Conservation (phyloP, 92 coral and sea anemone genomes). For the Plumapathes pennacea region DNA sequence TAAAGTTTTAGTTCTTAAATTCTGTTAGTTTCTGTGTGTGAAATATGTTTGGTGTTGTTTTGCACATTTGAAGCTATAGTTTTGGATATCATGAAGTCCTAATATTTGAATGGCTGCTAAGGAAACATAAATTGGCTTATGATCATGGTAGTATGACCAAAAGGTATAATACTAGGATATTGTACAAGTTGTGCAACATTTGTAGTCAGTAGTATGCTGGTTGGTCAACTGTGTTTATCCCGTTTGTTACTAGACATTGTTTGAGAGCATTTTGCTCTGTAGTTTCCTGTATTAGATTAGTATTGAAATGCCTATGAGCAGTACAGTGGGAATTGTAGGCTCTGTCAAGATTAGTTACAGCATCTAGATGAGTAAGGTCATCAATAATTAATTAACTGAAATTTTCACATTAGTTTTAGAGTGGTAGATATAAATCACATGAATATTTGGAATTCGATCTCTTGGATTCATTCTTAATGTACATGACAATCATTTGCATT, state of each 20-base stretch:
- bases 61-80: too few species aligned
- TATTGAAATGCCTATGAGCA: conserved; percentile 43
- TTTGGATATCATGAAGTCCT: too few species aligned
- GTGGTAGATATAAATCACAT: conserved; percentile 47
- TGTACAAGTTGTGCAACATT: conserved; percentile 26
- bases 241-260: conserved; percentile 8
- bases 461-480: too few species aligned
- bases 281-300: conserved; percentile 20
- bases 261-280: conserved; percentile 17
- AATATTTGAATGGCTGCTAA: too few species aligned
- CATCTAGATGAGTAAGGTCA: conserved; percentile 30
- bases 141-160: conserved; percentile 47
- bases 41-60: too few species aligned
- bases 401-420: conserved; percentile 33
- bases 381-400: conserved; percentile 24
- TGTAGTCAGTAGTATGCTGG: conserved; percentile 38
- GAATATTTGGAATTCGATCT: conserved; percentile 21
- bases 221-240: conserved; percentile 37
- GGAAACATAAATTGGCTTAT: conserved; percentile 36
- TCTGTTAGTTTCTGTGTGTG: too few species aligned
- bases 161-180: conserved; percentile 23
- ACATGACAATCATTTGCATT: too few species aligned
- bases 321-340: conserved; percentile 6
- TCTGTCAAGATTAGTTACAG: background rate
- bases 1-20: too few species aligned